These are phyloP conservation scores for Arbacia lixula DNA, from an alignment of 53 echinoderm and acorn worm species.

Conservation along the genomic window DNA sequence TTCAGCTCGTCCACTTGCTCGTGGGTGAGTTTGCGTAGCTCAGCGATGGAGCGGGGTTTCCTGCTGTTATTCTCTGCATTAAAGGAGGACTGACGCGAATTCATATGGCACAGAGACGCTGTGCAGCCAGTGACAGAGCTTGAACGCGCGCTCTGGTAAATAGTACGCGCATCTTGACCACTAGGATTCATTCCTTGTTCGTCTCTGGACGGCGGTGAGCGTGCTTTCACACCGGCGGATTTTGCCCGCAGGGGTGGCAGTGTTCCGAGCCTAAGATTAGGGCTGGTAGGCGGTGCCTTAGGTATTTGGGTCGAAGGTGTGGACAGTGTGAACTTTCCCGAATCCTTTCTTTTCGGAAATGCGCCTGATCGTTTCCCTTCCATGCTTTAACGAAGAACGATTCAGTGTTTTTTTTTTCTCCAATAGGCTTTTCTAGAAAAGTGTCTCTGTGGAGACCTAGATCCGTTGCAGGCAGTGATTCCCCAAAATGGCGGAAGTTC, in stretches of 20 bases:
- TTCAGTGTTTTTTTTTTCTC: too few species aligned
- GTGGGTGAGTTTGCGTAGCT: constrained; percentile 53
- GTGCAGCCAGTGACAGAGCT: constrained; percentile 5
- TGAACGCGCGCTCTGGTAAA: neutral
- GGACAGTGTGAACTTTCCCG: neutral
- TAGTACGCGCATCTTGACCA: neutral
- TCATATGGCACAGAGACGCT: neutral
- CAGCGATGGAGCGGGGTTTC: constrained; percentile 58
- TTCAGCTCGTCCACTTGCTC: constrained; percentile 60
- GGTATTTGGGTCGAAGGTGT: neutral
- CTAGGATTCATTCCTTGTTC: neutral
- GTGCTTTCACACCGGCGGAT: neutral
- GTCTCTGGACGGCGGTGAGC: neutral
- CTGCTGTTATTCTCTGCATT: neutral
- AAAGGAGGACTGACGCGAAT: neutral
- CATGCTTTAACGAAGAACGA: too few species aligned
- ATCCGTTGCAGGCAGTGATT: too few species aligned
- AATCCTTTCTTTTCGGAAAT: neutral
- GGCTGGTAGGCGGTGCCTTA: constrained; percentile 19
- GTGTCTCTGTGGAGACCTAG: too few species aligned
- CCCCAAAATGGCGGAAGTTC: too few species aligned
- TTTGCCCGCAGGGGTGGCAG: neutral
- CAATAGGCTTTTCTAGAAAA: too few species aligned
- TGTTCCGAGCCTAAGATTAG: neutral
- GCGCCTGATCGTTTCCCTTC: neutral